These are phyloP conservation scores for Aselliscus stoliczkanus DNA, from an alignment of 2,797 vertebrate genomes.

Conservation along the genomic window DNA sequence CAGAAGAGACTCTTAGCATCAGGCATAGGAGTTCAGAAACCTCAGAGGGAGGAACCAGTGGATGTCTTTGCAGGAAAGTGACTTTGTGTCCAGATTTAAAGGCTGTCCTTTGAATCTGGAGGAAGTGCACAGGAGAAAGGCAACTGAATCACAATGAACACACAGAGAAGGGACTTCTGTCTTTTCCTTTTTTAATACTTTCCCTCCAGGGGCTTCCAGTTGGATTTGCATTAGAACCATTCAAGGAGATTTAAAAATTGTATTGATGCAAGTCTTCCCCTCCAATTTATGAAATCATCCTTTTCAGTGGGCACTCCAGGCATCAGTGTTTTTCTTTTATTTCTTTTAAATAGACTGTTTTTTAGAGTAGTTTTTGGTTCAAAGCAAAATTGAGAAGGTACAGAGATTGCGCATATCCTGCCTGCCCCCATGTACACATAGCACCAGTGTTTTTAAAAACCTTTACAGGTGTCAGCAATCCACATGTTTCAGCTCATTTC, in stretches of 20 bases:
- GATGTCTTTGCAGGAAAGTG: background rate
- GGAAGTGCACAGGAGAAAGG: background rate
- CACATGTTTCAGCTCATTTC: background rate
- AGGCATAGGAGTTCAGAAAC: background rate
- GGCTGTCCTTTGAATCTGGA: background rate
- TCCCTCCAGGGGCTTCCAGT: background rate
- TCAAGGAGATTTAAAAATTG: background rate
- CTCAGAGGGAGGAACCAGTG: background rate
- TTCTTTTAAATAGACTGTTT: background rate
- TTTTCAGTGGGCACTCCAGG: fast-evolving
- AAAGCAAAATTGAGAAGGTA: background rate
- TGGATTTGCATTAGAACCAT: background rate
- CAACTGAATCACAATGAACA: background rate
- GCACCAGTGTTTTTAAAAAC: background rate
- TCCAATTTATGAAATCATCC: background rate
- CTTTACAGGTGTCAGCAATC: background rate
- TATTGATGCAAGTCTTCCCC: background rate
- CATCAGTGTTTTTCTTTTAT: background rate
- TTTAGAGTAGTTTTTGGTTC: background rate
- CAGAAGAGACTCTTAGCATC: background rate
- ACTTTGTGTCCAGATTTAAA: background rate
- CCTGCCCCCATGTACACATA: no score
- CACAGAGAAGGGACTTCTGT: fast-evolving
- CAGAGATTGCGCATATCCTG: background rate
- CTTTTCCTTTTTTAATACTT: background rate